These are phyloP conservation scores for Eutolmus rufibarbis DNA, from an alignment of 2,888 invertebrate species.

Conservation along the genomic window DNA sequence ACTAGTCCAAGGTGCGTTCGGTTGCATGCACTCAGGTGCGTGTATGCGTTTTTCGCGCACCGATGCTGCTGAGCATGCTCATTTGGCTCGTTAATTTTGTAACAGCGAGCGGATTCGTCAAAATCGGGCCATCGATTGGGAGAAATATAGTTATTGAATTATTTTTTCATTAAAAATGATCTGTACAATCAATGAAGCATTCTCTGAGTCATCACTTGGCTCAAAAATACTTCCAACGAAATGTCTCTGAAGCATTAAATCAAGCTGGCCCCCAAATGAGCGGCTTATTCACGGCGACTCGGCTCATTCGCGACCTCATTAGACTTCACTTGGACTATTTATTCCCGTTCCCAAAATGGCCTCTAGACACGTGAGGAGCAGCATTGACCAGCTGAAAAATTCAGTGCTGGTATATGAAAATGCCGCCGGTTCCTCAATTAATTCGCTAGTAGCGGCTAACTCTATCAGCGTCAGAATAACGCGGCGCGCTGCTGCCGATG, in stretches of 20 bases:
- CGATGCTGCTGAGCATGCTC: neutral
- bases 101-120: neutral
- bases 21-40: neutral
- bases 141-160: neutral
- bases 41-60: neutral
- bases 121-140: neutral
- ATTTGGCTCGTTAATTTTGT: constrained; percentile 20
- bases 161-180: neutral
- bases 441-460: neutral
- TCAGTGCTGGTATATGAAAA: neutral
- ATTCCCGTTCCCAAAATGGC: constrained; percentile 7
- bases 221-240: neutral
- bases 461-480: neutral
- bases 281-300: constrained; percentile 7
- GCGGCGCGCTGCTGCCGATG: neutral
- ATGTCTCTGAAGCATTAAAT: neutral
- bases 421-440: neutral
- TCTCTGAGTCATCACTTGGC: constrained; percentile 1
- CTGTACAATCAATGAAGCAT: constrained; percentile 5
- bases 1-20: constrained; percentile 24
- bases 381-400: neutral
- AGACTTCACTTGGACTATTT: neutral
- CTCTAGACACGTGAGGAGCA: neutral
- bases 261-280: neutral
- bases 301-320: constrained; percentile 16